A percentile compares a stretch with the other conserved stretches of the same genome.
Evolutionary conservation across 1,140 invertebrate species (phyloP).

Genomic region (Dufourea novaeangliae): DNA sequence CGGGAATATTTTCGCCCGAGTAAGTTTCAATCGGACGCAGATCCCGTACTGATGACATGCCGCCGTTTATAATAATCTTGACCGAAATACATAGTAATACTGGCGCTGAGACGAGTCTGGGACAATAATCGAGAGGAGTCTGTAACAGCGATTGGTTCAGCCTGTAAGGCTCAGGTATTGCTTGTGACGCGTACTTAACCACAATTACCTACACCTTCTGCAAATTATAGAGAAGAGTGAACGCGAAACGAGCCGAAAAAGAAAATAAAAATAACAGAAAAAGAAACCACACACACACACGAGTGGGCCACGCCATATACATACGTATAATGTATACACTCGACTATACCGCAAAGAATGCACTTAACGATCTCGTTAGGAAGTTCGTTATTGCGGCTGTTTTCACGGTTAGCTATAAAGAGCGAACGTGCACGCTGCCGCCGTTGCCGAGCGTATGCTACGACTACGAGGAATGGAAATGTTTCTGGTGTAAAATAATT

Average conservation of each 20-base stretch:
- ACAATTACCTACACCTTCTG: not conserved
- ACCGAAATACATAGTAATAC: too few relatives aligned
- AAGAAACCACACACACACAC: not conserved
- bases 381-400: conserved; percentile 37
- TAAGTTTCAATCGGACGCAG: conserved; percentile 27
- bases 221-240: not conserved
- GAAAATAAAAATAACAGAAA: not conserved
- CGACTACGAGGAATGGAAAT: conserved; percentile 11
- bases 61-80: too few relatives aligned
- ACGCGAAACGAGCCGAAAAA: conserved; percentile 10
- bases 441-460: not conserved
- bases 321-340: too few relatives aligned
- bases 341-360: conserved; percentile 19
- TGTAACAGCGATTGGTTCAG: not conserved
- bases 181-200: not conserved
- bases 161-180: too few relatives aligned
- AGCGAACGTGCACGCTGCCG: not conserved
- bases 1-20: not conserved
- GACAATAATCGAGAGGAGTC: too few relatives aligned
- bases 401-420: conserved; percentile 23
- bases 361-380: conserved; percentile 48
- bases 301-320: conserved; percentile 3
- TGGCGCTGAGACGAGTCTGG: too few relatives aligned
- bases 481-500: not conserved
- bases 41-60: too few relatives aligned